A percentile compares a stretch with the other conserved stretches of the same genome.
Evolutionary conservation across 2,888 invertebrate genomes (phyloP).

Genomic region (Ennomos fuscantarius): DNA sequence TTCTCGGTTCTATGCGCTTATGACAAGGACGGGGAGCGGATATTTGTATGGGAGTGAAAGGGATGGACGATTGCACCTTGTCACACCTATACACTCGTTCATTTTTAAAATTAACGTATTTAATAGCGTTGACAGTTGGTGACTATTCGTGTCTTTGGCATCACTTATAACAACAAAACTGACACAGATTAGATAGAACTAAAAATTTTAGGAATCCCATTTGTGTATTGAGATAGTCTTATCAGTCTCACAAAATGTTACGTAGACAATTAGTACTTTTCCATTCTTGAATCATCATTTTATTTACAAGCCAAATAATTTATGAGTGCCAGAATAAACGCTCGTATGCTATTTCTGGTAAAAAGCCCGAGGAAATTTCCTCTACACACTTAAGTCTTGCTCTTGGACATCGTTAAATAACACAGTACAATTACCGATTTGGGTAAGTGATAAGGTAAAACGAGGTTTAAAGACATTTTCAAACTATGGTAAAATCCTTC

Average conservation of each 20-base stretch:
- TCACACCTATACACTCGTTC: too few relatives aligned
- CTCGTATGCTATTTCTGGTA: slow-evolving; percentile 7
- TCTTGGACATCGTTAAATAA: slow-evolving; percentile 24
- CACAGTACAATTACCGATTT: slow-evolving; percentile 7
- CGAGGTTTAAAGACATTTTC: slow-evolving; percentile 23
- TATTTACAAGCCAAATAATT: slow-evolving; percentile 22
- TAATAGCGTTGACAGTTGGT: too few relatives aligned
- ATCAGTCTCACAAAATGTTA: slow-evolving; percentile 4
- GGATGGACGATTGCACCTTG: too few relatives aligned
- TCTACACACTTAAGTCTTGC: neutral
- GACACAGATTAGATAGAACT: too few relatives aligned
- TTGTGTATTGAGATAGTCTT: too few relatives aligned
- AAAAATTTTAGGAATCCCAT: too few relatives aligned
- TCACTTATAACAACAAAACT: too few relatives aligned
- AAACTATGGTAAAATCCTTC: slow-evolving; percentile 6
- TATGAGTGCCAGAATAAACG: slow-evolving; percentile 16
- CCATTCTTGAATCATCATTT: slow-evolving; percentile 16
- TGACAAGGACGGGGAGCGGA: too few relatives aligned
- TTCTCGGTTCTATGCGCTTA: too few relatives aligned
- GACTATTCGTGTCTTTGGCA: too few relatives aligned
- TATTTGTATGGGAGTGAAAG: too few relatives aligned
- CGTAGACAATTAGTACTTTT: slow-evolving; percentile 12
- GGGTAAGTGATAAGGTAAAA: slow-evolving; percentile 27
- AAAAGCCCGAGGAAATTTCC: slow-evolving; percentile 29
- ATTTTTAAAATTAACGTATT: too few relatives aligned